Conservation (phyloP, 2,113 vertebrate species). For the Motacilla alba region DNA sequence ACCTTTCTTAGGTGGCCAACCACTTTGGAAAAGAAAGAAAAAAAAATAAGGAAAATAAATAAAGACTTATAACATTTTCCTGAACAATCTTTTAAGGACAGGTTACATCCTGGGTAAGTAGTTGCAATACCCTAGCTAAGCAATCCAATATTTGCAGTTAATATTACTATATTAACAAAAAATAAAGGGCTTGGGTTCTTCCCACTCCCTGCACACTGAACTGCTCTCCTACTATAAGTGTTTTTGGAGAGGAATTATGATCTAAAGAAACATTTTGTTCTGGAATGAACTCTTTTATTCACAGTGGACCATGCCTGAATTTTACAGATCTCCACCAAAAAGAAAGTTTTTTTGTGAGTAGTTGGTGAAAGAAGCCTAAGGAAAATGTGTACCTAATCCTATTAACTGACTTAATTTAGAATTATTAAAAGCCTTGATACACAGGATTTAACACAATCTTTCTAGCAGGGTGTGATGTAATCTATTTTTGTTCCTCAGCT, state of each 20-base stretch:
- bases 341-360: constrained; percentile 53
- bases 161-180: neutral
- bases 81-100: neutral
- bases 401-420: constrained; percentile 86
- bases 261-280: constrained; percentile 46
- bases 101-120: neutral
- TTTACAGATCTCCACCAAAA: constrained; percentile 64
- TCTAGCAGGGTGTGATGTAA: constrained; percentile 90
- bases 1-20: neutral
- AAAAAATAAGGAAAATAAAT: neutral
- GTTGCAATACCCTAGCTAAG: neutral
- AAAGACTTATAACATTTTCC: neutral
- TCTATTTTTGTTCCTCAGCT: constrained; percentile 85
- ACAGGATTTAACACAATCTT: constrained; percentile 79
- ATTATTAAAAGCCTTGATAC: constrained; percentile 82
- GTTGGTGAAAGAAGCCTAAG: constrained; percentile 72
- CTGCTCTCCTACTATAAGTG: neutral
- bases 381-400: constrained; percentile 82
- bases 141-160: neutral
- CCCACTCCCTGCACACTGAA: neutral
- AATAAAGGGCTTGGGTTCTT: neutral
- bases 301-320: constrained; percentile 61
- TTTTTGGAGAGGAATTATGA: constrained; percentile 28
- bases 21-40: no score
- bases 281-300: constrained; percentile 56